These are phyloP conservation scores for Riparia riparia DNA, from an alignment of 2,113 vertebrate species.

Conservation along the genomic window DNA sequence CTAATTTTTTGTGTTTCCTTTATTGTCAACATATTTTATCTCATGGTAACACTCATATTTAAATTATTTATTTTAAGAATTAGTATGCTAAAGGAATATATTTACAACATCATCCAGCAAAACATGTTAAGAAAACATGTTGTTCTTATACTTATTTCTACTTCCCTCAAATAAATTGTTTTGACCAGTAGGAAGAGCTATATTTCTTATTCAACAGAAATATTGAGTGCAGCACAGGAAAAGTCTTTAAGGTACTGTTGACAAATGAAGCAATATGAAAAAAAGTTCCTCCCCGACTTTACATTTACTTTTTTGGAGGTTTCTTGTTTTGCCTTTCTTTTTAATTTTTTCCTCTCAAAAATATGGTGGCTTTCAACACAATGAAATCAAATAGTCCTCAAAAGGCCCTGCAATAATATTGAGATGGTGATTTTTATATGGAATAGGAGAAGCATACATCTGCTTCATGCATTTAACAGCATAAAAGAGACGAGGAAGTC, in stretches of 20 bases:
- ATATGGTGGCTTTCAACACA: neutral
- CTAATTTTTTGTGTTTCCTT: neutral
- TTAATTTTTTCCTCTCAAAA: neutral
- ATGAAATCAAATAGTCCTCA: neutral
- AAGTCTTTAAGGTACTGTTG: neutral
- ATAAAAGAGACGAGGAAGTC: neutral
- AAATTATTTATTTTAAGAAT: neutral
- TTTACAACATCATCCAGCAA: neutral
- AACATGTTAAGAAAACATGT: neutral
- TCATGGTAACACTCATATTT: neutral
- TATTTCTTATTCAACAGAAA: neutral
- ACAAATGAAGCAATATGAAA: neutral
- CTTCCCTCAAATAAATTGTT: neutral
- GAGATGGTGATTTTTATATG: neutral
- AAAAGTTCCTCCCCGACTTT: neutral
- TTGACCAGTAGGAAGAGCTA: neutral
- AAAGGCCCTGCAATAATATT: neutral
- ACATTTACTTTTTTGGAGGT: neutral
- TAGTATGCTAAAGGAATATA: neutral
- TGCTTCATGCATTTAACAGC: neutral
- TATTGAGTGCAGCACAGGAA: neutral
- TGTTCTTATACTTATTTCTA: neutral
- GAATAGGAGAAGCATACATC: neutral
- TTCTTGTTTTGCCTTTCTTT: fast-evolving
- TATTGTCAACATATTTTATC: neutral